Conservation (phyloP, 2,113 vertebrate species). For the Bufo bufo region DNA sequence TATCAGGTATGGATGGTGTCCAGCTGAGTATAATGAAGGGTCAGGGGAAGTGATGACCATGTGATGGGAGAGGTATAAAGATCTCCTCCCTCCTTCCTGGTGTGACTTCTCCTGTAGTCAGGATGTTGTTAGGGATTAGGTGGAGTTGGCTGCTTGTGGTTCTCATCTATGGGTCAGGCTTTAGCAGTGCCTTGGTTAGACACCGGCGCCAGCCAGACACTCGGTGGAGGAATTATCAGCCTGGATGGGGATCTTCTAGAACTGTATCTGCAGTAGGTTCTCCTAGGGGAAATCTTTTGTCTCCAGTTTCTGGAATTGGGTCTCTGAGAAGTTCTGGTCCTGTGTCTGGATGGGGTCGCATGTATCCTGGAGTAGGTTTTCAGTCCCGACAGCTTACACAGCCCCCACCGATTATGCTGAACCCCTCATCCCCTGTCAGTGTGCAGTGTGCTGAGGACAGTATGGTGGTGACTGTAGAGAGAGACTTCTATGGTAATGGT, state of each 20-base stretch:
- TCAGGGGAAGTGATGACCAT: neutral
- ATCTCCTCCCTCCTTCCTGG: neutral
- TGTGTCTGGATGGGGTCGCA: neutral
- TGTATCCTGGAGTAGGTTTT: neutral
- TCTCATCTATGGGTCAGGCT: neutral
- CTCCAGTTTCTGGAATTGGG: neutral
- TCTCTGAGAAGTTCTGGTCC: neutral
- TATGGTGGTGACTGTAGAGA: conserved; percentile 12
- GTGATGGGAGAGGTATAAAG: conserved; percentile 28
- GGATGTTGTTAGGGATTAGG: neutral
- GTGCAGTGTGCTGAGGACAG: conserved; percentile 17
- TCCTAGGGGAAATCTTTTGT: neutral
- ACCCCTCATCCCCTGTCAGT: neutral
- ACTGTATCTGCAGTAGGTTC: neutral
- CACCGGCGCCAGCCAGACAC: neutral
- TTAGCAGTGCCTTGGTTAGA: neutral
- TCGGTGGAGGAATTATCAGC: neutral
- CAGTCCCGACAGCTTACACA: neutral
- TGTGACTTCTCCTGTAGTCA: neutral
- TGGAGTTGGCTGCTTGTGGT: neutral
- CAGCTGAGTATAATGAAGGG: too few species aligned
- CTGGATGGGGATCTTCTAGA: neutral
- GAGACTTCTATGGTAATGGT: conserved; percentile 31
- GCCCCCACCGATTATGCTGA: too few species aligned
- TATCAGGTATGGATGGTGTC: too few species aligned